phyloP scores from a whole-genome alignment of 2,888 invertebrate species.

The Troilus luridus region DNA sequence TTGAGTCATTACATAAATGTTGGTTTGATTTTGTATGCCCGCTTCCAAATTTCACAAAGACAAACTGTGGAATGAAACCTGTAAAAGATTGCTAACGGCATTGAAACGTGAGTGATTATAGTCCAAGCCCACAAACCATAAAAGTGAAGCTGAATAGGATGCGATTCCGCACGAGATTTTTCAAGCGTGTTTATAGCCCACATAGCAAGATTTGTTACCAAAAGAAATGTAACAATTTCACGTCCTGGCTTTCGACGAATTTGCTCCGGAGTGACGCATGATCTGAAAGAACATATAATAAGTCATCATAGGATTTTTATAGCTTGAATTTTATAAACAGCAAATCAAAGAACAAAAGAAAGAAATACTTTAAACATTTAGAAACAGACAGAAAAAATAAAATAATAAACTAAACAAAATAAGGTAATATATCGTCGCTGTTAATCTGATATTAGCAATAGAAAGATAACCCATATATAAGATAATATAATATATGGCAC shows the following conservation, averaged over 20 bases:
- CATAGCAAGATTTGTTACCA: conserved; percentile 92
- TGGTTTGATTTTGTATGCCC: conserved; percentile 93
- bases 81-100: conserved; percentile 93
- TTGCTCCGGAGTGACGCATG: conserved; percentile 71
- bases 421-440: too few species aligned
- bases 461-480: too few species aligned
- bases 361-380: not conserved
- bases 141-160: conserved; percentile 92
- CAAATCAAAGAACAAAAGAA: not conserved
- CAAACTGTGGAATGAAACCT: conserved; percentile 96
- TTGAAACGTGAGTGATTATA: conserved; percentile 93
- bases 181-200: conserved; percentile 95
- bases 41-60: conserved; percentile 96
- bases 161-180: conserved; percentile 90
- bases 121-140: conserved; percentile 97
- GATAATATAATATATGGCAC: too few species aligned
- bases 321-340: not conserved
- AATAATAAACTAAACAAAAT: too few species aligned
- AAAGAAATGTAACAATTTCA: conserved; percentile 92
- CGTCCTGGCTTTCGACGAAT: conserved; percentile 90
- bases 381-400: not conserved
- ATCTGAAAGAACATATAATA: conserved; percentile 60
- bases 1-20: conserved; percentile 78
- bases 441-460: too few species aligned
- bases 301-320: not conserved